These are phyloP conservation scores for Oligia fasciuncula DNA, from an alignment of 2,888 invertebrate species.

Conservation along the genomic window DNA sequence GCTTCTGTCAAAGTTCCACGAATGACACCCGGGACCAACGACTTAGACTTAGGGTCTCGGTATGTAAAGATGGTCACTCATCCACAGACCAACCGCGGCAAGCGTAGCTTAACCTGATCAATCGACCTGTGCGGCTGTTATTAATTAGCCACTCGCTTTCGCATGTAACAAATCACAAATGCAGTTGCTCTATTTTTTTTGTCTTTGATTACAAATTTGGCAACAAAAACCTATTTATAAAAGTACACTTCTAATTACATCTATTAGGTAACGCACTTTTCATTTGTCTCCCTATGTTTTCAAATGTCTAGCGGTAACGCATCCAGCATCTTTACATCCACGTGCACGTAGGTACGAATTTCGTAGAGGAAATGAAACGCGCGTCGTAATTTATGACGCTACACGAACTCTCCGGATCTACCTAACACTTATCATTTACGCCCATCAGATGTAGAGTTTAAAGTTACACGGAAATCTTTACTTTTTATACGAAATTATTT, in stretches of 20 bases:
- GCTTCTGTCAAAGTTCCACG: no score
- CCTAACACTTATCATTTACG: slow-evolving; percentile 87
- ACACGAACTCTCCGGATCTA: slow-evolving; percentile 80
- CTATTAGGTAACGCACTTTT: not conserved
- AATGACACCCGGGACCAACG: no score
- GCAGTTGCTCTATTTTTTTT: not conserved
- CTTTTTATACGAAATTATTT: slow-evolving; percentile 43
- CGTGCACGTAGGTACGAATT: slow-evolving; percentile 79
- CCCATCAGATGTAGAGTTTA: slow-evolving; percentile 73
- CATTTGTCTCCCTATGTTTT: not conserved
- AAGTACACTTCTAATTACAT: not conserved
- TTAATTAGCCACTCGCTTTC: no score
- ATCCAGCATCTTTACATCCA: slow-evolving; percentile 65
- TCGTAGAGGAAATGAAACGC: slow-evolving; percentile 88
- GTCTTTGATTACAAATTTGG: not conserved
- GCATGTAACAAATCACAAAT: not conserved
- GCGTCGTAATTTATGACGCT: slow-evolving; percentile 83
- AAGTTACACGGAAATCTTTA: slow-evolving; percentile 66
- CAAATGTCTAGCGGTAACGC: slow-evolving; percentile 19
- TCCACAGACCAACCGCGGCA: no score
- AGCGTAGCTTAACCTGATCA: no score
- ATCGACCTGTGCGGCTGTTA: no score
- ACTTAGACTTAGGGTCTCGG: no score
- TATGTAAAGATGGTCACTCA: no score
- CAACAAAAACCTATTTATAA: not conserved